Base-by-base conservation (phyloP, 2,113 vertebrate species). In the Vulpes lagopus region DNA sequence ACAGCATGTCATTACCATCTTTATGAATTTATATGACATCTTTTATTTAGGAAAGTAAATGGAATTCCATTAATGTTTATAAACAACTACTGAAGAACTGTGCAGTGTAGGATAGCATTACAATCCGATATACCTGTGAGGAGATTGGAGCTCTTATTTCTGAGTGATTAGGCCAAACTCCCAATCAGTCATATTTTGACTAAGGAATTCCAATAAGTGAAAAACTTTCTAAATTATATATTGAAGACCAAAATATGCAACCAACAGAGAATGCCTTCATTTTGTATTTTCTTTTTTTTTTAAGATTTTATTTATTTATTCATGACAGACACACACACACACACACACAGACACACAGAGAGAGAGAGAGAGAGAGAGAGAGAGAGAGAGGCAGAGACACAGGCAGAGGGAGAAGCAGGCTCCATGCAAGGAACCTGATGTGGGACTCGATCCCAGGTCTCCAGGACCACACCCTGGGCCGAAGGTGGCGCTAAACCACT, bases 21-120 rank as follows among this genome's bases (percentile, higher is more conserved):
- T 89, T 81, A 80, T 89, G 32, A 93, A 92, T 97, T 95, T 94
- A 78, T 93, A 67, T 79, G 32, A 73, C 23, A 95, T 64, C 22
- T 89, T 89, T 83, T 81, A 87, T 38, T 95, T 64, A 65, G 30
- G 10, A 79, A 78, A 95, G 30, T 82, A 60, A 93, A 4, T 59
- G 49, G 10, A 35, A 89, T 95, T 60, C 12, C 32, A 93, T 76
- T 38, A 74, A 78, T 88, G 16, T 78, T 93, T 85, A 30, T 84
- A 62, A 89, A 65, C 3, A 32, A 9, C 94, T 91, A 43, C 43
- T 53, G 20, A 88, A 83, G 43, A 57, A 15, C 23, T 3, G 0
- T 32, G 5, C 14, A 55, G 4, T n/a, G 4, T 78, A 74, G 55
- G 51, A 25, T 85, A 38, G 19, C 8, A 23, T 80, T 60, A 81